Evolutionary conservation across 2,113 vertebrate species (phyloP).

Genomic region (Gobiocypris rarus): DNA sequence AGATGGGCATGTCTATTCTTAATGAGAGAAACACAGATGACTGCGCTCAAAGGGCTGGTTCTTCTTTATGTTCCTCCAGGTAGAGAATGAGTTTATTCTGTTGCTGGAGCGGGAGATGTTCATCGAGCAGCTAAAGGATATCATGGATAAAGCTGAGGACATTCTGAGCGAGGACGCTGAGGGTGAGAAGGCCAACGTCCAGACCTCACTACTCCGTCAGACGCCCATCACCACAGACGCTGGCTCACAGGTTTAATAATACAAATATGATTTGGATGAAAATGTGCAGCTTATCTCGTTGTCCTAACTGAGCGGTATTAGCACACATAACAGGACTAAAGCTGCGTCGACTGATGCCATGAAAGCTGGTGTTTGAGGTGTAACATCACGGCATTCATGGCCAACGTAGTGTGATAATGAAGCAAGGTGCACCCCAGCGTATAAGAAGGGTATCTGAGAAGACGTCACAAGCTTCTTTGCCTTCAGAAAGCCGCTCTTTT

Average conservation of each 20-base stretch:
- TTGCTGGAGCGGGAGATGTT: conserved; percentile 91
- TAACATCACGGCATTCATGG: too few relatives aligned
- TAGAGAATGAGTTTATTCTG: conserved; percentile 96
- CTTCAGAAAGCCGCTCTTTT: too few relatives aligned
- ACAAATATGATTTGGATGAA: not conserved
- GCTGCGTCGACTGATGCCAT: too few relatives aligned
- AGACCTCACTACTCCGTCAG: conserved; percentile 82
- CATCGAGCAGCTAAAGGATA: conserved; percentile 97
- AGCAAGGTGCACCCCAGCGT: too few relatives aligned
- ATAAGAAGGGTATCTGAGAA: too few relatives aligned
- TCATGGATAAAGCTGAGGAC: conserved; percentile 98
- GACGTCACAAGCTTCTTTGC: too few relatives aligned
- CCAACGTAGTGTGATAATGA: too few relatives aligned
- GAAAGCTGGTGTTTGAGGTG: too few relatives aligned
- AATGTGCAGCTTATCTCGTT: not conserved
- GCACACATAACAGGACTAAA: too few relatives aligned
- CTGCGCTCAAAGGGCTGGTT: not conserved
- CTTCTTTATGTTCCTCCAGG: conserved; percentile 71
- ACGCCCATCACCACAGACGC: conserved; percentile 69
- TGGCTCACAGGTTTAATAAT: conserved; percentile 74
- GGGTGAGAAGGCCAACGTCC: conserved; percentile 80
- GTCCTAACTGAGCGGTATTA: too few relatives aligned
- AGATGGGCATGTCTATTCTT: not conserved
- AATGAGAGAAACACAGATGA: not conserved
- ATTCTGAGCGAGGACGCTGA: conserved; percentile 92